phyloP scores from a whole-genome alignment of 2,797 vertebrate genomes.

The Knipowitschia caucasica region DNA sequence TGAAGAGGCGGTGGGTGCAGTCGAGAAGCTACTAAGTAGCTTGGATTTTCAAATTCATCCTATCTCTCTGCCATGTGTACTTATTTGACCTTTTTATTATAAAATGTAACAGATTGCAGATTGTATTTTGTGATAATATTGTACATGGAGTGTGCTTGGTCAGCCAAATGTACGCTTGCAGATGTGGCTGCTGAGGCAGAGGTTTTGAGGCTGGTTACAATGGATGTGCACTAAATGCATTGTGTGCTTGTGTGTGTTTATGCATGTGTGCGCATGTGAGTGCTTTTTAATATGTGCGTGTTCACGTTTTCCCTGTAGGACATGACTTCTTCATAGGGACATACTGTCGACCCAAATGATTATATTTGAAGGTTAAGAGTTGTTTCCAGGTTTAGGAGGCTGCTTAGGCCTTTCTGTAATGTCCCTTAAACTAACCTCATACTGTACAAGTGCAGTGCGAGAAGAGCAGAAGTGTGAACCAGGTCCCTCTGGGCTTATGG shows the following conservation, averaged over 20 bases:
- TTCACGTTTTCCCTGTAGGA: neutral
- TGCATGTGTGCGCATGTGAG: neutral
- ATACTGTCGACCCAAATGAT: constrained; percentile 1
- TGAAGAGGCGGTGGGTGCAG: constrained; percentile 47
- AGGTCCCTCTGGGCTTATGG: constrained; percentile 55
- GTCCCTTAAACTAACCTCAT: neutral
- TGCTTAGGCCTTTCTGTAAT: constrained; percentile 4
- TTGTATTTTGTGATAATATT: constrained; percentile 51
- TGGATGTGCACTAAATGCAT: constrained; percentile 46
- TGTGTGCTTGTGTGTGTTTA: constrained; percentile 20
- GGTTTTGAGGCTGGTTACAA: constrained; percentile 48
- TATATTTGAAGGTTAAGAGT: constrained; percentile 1
- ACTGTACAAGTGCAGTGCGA: constrained; percentile 10
- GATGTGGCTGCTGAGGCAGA: constrained; percentile 55
- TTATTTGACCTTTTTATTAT: neutral
- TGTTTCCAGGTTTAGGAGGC: constrained; percentile 3
- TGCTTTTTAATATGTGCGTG: neutral
- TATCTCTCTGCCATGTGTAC: neutral
- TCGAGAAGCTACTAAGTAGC: constrained; percentile 38
- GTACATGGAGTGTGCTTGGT: constrained; percentile 51
- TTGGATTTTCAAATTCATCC: constrained; percentile 17
- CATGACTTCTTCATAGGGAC: neutral
- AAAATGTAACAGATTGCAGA: constrained; percentile 37
- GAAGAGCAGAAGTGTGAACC: constrained; percentile 28
- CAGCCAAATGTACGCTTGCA: constrained; percentile 51